phyloP scores from a whole-genome alignment of 1,140 invertebrate species.

The Dreissena rostriformis region DNA sequence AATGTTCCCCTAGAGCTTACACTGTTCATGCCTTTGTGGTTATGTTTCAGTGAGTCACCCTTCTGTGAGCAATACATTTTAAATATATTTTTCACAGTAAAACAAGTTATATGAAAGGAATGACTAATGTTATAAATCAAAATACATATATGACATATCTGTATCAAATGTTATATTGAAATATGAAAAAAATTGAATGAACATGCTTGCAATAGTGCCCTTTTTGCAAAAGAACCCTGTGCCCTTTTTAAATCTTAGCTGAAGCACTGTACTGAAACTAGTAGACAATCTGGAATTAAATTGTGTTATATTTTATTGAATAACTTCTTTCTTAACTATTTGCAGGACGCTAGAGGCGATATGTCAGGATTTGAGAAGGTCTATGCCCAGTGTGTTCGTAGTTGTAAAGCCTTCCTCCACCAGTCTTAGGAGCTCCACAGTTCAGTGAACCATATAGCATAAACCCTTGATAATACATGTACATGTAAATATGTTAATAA shows the following conservation, averaged over 20 bases:
- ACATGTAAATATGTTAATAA: too few species aligned
- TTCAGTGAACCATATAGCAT: too few species aligned
- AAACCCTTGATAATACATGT: too few species aligned
- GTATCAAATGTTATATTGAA: neutral
- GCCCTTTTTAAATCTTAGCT: neutral
- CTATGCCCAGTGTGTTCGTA: slow-evolving; percentile 44
- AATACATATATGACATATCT: neutral
- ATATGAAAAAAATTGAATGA: neutral
- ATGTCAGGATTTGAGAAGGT: slow-evolving; percentile 41
- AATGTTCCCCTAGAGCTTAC: too few species aligned
- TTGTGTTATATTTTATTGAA: neutral
- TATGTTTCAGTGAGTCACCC: too few species aligned
- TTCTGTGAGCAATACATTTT: too few species aligned
- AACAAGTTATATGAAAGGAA: too few species aligned
- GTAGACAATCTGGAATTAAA: neutral
- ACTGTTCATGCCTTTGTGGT: too few species aligned
- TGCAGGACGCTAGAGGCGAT: slow-evolving; percentile 38
- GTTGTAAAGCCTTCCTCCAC: slow-evolving; percentile 39
- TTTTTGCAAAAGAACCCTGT: neutral
- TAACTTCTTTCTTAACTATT: neutral
- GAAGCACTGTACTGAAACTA: neutral
- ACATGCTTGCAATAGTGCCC: neutral
- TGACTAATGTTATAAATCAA: too few species aligned
- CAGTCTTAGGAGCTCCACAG: slow-evolving; percentile 9
- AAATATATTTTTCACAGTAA: too few species aligned